Base-by-base conservation (phyloP, 1,140 invertebrate species). In the Zaprionus davidi region DNA sequence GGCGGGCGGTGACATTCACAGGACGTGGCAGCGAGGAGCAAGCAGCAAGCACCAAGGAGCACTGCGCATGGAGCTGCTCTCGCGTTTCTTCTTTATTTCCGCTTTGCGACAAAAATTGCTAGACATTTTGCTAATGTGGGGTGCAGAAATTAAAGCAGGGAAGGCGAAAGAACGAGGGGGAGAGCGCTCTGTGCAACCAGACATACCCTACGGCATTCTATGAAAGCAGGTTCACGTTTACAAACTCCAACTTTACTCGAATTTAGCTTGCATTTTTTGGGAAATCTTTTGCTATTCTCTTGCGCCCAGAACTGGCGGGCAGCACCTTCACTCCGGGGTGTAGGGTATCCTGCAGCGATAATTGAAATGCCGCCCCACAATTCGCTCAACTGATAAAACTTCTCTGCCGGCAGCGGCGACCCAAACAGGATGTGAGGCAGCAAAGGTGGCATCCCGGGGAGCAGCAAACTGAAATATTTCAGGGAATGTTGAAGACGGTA, bases 1-100 rank as follows among this genome's bases (percentile, higher is more conserved):
- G 63, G 64, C 73, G 63, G 81, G 65, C 53, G 51, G 46, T 31
- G 38, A 56, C 58, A 70, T 51, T 59, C 60, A 60, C 46, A 63
- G 36, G 49, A 53, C 63, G 34, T 3, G 41, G 44, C 31, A 17
- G 51, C 57, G 1, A 12, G 46, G 11, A 51, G 46, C 28, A 5
- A 4, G 22, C 5, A 31, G 36, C 36, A 41, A 17, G 22, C 31
- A 11, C 9, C 31, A n/a, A 46, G 22, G 34, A 55, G 46, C 58
- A 22, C 59, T 53, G 15, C 24, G 38, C 41, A 41, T 62, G 49
- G 46, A 15, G 41, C 41, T 63, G n/a, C 56, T 74, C 64, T 72
- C 20, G 71, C 73, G 59, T 72, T 66, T 68, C 62, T 59, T 53
- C 57, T 78, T 86, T 86, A 79, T 84, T 81, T 84, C 84, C 84